Evolutionary conservation across 2,888 invertebrate species (phyloP), one percentile per base, ranked within the genome.

Genomic region (Anoplius nigerrimus): DNA sequence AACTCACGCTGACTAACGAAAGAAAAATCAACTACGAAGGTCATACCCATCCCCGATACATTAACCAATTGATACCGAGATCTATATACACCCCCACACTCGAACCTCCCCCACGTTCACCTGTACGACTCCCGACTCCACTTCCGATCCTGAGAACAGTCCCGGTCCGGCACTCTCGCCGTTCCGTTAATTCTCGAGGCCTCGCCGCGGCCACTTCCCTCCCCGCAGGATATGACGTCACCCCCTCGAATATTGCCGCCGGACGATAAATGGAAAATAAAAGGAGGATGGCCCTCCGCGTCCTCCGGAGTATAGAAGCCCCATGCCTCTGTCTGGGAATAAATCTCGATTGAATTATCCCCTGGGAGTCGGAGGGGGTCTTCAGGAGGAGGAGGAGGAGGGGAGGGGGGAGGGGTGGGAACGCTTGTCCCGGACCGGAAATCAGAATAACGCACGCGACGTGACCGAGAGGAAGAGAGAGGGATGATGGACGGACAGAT

Each of bases 321-420:
- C 45, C 58, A 53, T 18, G 54, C 54, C 54, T 60, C 54, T 56
- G 34, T 53, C 62, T 63, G 67, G 63, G 68, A 66, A 74, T 71
- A 73, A 74, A 74, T 74, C 68, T 74, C 65, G 66, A 74, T 73
- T 74, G 74, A 74, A 74, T 73, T 70, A 74, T 74, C 67, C 61
- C 43, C 65, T 42, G 27, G 20, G 48, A 54, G 46, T n/a, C n/a
- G n/a, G n/a, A n/a, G n/a, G n/a, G n/a, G n/a, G n/a, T n/a, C n/a
- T n/a, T n/a, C n/a, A n/a, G n/a, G n/a, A n/a, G 8, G 58, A 46
- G 56, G 48, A 45, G 16, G 11, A 48, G 61, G 13, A 48, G 64
- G 63, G 58, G 62, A 62, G 63, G 62, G 59, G 51, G 62, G 66
- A 65, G 62, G 58, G 53, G 52, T 61, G 65, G 55, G 66, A 52